Base-by-base conservation (phyloP, 1,140 invertebrate species). In the Cyphomyrmex costatus region DNA sequence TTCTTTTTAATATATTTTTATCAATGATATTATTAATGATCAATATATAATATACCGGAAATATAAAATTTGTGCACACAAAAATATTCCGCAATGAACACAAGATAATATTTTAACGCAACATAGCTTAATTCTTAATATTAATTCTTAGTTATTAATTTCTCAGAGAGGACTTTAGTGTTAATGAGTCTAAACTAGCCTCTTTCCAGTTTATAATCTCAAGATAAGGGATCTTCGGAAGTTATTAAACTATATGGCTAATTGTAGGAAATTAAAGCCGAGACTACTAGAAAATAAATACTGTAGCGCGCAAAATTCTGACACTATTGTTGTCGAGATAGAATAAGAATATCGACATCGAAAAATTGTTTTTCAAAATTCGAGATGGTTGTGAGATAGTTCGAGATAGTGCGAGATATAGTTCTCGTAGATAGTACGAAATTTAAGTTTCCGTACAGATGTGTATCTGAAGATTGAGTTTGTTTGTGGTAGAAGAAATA, bases 1-100 rank as follows among this genome's bases (percentile, higher is more conserved):
- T 77, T 77, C 14, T 19, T 77, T 49, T 65, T 6, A 24, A 73
- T 42, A 46, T 46, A 78, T 49, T 78, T 63, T 42, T 30, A 65
- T n/a, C n/a, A n/a, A n/a, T n/a, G n/a, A n/a, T 2, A n/a, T 3
- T 46, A 7, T 3, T 65, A 46, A 49, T 7, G 3, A 65, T 36
- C 10, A 77, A 27, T 46, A 61, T 42, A 42, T 53, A 3, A 27
- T 42, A 0, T 42, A n/a, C 1, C 7, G 4, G 3, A 33, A 46
- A 14, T 0, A 3, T 60, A 16, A 73, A 73, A 6, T 60, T 74
- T 76, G 27, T 60, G 7, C 19, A 63, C n/a, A 12, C 33, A 33
- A 58, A 30, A 5, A 33, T 51, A 30, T 3, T n/a, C 8, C 27
- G n/a, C 1, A 51, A 30, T 24, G 14, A 30, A 19, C 6, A 61